Percentiles rank a stretch among this genome's conserved stretches.
Conservation (phyloP, 2,888 invertebrate genomes). For the Gonocerus acuteangulatus region DNA sequence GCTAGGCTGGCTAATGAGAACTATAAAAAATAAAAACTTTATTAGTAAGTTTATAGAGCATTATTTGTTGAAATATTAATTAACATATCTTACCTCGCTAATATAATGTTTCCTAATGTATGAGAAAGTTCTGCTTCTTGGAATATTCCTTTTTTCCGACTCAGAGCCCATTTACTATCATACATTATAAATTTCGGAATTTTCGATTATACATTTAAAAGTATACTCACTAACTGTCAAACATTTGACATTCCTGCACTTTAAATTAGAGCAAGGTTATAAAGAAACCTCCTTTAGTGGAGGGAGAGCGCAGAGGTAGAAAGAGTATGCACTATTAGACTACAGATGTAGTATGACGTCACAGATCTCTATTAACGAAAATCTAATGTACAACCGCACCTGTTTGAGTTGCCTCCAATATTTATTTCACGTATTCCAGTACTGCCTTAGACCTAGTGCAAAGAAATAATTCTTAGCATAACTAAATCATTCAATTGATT, state of each 20-base stretch:
- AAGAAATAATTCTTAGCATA: too few relatives aligned
- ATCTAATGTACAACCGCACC: too few relatives aligned
- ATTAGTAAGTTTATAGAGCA: not conserved
- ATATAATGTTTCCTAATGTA: slow-evolving; percentile 12
- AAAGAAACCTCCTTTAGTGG: slow-evolving; percentile 1
- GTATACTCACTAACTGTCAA: not conserved
- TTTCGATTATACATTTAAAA: not conserved
- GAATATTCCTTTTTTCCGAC: slow-evolving; percentile 3
- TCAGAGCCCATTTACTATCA: slow-evolving; percentile 20
- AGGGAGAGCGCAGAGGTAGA: not conserved
- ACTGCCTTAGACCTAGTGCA: too few relatives aligned
- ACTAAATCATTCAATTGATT: too few relatives aligned
- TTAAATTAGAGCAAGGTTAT: slow-evolving; percentile 12
- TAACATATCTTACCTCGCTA: slow-evolving; percentile 8
- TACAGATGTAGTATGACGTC: too few relatives aligned
- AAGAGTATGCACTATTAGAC: too few relatives aligned
- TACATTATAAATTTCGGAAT: slow-evolving; percentile 1
- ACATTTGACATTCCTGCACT: not conserved
- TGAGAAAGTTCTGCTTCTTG: slow-evolving; percentile 3
- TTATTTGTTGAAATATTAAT: too few relatives aligned
- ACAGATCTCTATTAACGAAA: too few relatives aligned
- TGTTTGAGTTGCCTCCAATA: too few relatives aligned
- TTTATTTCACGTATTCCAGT: too few relatives aligned
- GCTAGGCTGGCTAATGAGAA: slow-evolving; percentile 53
- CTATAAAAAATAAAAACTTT: slow-evolving; percentile 42